Evolutionary conservation across 2,113 vertebrate species (phyloP), one percentile per base, ranked within the genome.

Genomic region (Nesospiza acunhae): DNA sequence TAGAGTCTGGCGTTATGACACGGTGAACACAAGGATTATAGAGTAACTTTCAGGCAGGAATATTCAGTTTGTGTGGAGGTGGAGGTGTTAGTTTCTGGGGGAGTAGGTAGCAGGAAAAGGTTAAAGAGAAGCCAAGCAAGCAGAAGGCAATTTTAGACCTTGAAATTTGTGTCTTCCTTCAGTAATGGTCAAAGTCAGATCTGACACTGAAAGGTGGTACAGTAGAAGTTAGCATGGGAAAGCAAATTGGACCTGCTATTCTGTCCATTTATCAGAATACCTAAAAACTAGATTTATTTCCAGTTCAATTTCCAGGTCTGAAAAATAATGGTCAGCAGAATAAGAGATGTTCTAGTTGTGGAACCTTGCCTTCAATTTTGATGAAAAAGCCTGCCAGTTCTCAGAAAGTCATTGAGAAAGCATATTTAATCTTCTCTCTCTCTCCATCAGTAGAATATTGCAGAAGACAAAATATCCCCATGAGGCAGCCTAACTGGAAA

Each of bases 1-100:
- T 97, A 97, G 89, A 97, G 97, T 78, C 79, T 76, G 75, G 9
- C 50, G 55, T 66, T 77, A 35, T 63, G 84, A 62, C 70, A 50
- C 22, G 7, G 68, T 53, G 37, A 39, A 67, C 92, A 59, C 21
- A 78, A 31, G 42, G 56, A 47, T n/a, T 44, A 58, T 21, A 95
- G 31, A 64, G 53, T 7, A 21, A 41, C 15, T 72, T 84, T 37
- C 42, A 59, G 55, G 59, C 3, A 75, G 64, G 76, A 86, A 53
- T 39, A 68, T 5, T 53, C 17, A 9, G 31, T 68, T 74, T 78
- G 4, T 47, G 28, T n/a, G 22, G 35, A 86, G 20, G 37, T 68
- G 44, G 24, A 73, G 2, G 6, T 42, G 27, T 14, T 62, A 7
- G 3, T 42, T 70, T 69, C 58, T 12, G 49, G 28, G 15, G 10